phyloP scores from a whole-genome alignment of 2,797 vertebrate genomes.

The Thunnus albacares region DNA sequence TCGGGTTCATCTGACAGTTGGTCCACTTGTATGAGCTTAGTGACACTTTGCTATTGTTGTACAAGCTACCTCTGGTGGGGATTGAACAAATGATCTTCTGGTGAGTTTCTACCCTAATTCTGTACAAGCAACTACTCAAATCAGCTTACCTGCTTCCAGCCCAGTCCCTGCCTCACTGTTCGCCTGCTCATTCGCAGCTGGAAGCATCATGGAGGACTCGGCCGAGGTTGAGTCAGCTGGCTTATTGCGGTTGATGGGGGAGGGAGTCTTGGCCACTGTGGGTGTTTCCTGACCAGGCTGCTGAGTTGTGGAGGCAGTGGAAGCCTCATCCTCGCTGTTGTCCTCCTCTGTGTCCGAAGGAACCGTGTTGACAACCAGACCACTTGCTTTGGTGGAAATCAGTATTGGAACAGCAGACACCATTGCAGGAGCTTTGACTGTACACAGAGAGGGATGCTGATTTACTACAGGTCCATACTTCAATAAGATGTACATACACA shows the following conservation, averaged over 20 bases:
- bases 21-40: background rate
- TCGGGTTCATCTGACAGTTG: background rate
- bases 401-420: constrained; percentile 53
- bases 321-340: constrained; percentile 69
- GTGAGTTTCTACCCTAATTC: background rate
- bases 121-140: background rate
- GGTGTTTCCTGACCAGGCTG: constrained; percentile 38
- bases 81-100: background rate
- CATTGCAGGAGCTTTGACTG: constrained; percentile 57
- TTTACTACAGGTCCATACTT: background rate
- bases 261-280: constrained; percentile 39
- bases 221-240: constrained; percentile 14
- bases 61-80: background rate
- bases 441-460: background rate
- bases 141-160: constrained; percentile 35
- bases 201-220: background rate
- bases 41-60: background rate
- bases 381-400: constrained; percentile 63
- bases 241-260: constrained; percentile 25
- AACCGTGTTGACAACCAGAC: constrained; percentile 48
- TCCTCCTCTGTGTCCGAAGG: constrained; percentile 71
- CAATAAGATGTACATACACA: background rate
- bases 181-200: background rate
- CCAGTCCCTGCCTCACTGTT: constrained; percentile 1
- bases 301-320: constrained; percentile 44